These are phyloP conservation scores for Phenganax subtilis DNA, from an alignment of 92 coral and sea anemone species.

Conservation along the genomic window DNA sequence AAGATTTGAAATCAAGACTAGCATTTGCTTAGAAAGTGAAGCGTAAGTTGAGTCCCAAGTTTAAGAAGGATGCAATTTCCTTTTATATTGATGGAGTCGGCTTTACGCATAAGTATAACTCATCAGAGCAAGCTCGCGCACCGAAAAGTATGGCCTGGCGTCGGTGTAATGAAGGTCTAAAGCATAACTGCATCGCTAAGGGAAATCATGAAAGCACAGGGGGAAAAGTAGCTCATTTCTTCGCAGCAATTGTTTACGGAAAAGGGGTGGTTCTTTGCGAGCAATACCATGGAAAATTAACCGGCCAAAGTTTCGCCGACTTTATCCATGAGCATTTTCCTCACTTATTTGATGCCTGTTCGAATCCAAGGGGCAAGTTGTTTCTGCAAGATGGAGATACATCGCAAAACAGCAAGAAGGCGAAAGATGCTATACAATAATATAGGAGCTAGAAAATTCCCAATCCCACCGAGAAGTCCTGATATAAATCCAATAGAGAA, in stretches of 20 bases:
- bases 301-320: conserved; percentile 6
- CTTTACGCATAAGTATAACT: conserved; percentile 12
- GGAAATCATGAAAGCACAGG: conserved; percentile 6
- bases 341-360: background rate
- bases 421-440: background rate
- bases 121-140: too few relatives aligned
- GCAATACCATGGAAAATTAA: background rate
- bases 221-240: conserved; percentile 15
- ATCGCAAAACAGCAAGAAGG: background rate
- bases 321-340: background rate
- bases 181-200: background rate
- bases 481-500: background rate
- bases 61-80: background rate
- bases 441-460: background rate
- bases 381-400: background rate
- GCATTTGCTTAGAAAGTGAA: conserved; percentile 11
- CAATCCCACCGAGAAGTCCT: background rate
- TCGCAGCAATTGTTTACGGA: background rate
- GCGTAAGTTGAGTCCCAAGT: conserved; percentile 4
- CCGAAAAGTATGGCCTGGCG: background rate
- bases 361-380: background rate
- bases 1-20: conserved; percentile 4
- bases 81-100: conserved; percentile 20
- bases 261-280: conserved; percentile 7
- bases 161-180: background rate